Evolutionary conservation across 2,888 invertebrate species (phyloP).

Genomic region (Thecocarcelia acutangulata): DNA sequence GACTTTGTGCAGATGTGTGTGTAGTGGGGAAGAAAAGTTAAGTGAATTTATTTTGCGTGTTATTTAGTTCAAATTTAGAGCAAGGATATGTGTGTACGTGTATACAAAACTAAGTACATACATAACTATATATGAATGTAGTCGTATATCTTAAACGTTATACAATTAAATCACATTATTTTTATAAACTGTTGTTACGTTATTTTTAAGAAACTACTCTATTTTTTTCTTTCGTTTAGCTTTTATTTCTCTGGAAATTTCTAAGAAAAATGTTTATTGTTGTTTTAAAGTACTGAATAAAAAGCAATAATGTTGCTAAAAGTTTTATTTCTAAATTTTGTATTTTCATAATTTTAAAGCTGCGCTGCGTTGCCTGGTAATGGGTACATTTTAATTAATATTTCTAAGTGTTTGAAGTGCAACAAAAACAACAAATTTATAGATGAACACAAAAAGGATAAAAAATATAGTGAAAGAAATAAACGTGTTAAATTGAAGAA

Average conservation of each 20-base stretch:
- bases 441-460: not conserved
- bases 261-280: conserved; percentile 24
- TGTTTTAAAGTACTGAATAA: not conserved
- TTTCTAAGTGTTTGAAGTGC: conserved; percentile 58
- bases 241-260: conserved; percentile 16
- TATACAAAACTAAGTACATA: too few relatives aligned
- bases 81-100: conserved; percentile 55
- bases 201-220: conserved; percentile 25
- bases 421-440: conserved; percentile 21
- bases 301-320: conserved; percentile 32
- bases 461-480: conserved; percentile 15
- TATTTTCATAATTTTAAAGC: conserved; percentile 27
- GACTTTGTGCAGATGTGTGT: not conserved
- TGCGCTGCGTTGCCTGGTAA: conserved; percentile 57
- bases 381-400: conserved; percentile 63
- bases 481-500: not conserved
- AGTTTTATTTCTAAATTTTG: conserved; percentile 28
- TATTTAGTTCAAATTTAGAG: conserved; percentile 44
- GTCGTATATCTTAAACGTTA: not conserved
- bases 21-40: not conserved
- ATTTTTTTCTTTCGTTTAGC: conserved; percentile 7
- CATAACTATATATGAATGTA: too few relatives aligned
- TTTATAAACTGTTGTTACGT: conserved; percentile 5
- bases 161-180: not conserved
- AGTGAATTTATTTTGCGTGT: conserved; percentile 31